Conservation (phyloP, 1,140 invertebrate genomes). For the Hyposmocoma kahamanoa region DNA sequence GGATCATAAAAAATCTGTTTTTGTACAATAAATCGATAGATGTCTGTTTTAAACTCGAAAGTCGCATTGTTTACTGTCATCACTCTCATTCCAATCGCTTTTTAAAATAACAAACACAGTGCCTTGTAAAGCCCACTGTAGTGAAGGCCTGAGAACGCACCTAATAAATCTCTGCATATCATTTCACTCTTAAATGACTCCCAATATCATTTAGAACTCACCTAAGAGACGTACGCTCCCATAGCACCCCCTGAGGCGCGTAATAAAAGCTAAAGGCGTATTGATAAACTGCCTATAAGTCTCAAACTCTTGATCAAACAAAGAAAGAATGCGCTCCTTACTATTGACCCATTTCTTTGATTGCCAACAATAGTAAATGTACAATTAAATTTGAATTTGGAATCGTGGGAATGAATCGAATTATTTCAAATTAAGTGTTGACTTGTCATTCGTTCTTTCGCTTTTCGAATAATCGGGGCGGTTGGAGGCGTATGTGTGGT, state of each 20-base stretch:
- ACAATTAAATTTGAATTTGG: slow-evolving; percentile 59
- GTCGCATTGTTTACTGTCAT: too few relatives aligned
- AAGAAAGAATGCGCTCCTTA: slow-evolving; percentile 54
- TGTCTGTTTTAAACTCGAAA: too few relatives aligned
- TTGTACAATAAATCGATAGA: too few relatives aligned
- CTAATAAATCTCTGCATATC: slow-evolving; percentile 64
- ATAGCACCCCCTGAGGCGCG: slow-evolving; percentile 35
- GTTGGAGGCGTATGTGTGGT: too few relatives aligned
- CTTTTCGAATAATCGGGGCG: too few relatives aligned
- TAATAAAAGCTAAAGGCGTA: slow-evolving; percentile 36
- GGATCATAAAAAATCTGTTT: too few relatives aligned
- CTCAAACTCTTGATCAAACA: too few relatives aligned
- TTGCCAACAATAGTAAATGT: slow-evolving; percentile 55
- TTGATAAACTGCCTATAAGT: slow-evolving; percentile 69
- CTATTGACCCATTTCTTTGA: slow-evolving; percentile 69
- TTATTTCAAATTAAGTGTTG: slow-evolving; percentile 49
- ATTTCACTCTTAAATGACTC: slow-evolving; percentile 58
- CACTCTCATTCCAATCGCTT: too few relatives aligned
- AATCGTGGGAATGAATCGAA: slow-evolving; percentile 55
- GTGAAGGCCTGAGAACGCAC: slow-evolving; percentile 59
- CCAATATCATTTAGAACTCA: slow-evolving; percentile 34
- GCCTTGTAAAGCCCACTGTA: too few relatives aligned
- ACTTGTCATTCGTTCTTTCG: too few relatives aligned
- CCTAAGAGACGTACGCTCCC: slow-evolving; percentile 38
- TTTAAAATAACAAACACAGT: too few relatives aligned